phyloP scores from a whole-genome alignment of 92 coral and sea anemone genomes.

The Paramuricea clavata region DNA sequence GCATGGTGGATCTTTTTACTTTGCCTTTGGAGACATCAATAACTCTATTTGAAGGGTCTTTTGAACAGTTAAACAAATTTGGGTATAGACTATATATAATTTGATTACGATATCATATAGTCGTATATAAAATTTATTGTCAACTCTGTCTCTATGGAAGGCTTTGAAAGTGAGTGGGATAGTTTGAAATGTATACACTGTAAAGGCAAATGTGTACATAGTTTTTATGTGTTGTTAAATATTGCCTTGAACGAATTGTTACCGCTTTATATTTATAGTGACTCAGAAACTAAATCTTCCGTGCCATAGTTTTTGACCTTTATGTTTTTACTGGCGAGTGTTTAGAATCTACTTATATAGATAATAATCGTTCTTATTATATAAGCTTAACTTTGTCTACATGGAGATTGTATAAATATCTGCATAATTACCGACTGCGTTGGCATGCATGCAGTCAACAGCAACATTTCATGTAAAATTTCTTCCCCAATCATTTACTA shows the following conservation, averaged over 20 bases:
- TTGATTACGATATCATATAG: too few relatives aligned
- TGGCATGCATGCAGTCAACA: background rate
- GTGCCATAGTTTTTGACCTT: background rate
- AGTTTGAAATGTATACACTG: too few relatives aligned
- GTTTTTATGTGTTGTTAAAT: background rate
- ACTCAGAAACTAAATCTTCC: background rate
- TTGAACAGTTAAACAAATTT: too few relatives aligned
- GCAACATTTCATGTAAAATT: background rate
- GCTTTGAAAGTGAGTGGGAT: too few relatives aligned
- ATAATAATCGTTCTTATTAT: background rate
- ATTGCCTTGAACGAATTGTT: too few relatives aligned
- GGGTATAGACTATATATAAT: too few relatives aligned
- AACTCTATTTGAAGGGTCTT: too few relatives aligned
- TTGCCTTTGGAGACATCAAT: too few relatives aligned
- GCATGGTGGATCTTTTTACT: too few relatives aligned
- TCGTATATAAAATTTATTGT: too few relatives aligned
- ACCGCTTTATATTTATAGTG: background rate
- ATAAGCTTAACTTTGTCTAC: background rate
- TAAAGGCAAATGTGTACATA: background rate
- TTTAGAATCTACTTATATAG: background rate
- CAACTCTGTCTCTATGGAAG: too few relatives aligned
- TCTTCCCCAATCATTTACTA: too few relatives aligned
- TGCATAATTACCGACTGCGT: background rate
- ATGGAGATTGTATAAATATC: background rate
- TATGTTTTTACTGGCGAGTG: background rate